phyloP scores from a whole-genome alignment of 2,888 invertebrate genomes.

The Mythimna vitellina region DNA sequence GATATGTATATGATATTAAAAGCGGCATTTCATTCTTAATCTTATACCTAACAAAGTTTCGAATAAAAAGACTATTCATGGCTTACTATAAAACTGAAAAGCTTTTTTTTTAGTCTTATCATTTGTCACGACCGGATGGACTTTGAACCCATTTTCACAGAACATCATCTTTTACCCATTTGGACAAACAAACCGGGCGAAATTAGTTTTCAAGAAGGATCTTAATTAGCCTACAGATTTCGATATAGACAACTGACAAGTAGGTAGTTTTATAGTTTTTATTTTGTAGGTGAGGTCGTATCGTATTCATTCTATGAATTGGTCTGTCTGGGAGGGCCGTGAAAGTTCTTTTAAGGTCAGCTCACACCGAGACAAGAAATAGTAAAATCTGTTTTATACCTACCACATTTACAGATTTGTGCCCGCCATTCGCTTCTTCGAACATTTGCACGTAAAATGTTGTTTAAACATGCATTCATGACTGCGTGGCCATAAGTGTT shows the following conservation, averaged over 20 bases:
- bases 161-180: background rate
- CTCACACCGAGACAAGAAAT: too few relatives aligned
- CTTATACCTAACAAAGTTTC: constrained; percentile 8
- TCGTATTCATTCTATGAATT: too few relatives aligned
- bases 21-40: constrained; percentile 7
- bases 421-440: too few relatives aligned
- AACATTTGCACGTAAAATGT: too few relatives aligned
- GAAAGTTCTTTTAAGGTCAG: too few relatives aligned
- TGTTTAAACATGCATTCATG: too few relatives aligned
- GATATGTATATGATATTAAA: constrained; percentile 4
- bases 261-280: constrained; percentile 11
- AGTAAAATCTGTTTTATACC: too few relatives aligned
- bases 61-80: constrained; percentile 7
- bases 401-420: too few relatives aligned
- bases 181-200: background rate
- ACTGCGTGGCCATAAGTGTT: too few relatives aligned
- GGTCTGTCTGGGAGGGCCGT: too few relatives aligned
- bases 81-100: background rate
- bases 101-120: background rate
- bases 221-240: too few relatives aligned
- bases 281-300: background rate
- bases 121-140: constrained; percentile 7
- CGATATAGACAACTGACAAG: background rate
- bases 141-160: background rate
- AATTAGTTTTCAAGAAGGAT: background rate